Conservation (phyloP, 2,113 vertebrate genomes). For the Caranx melampygus region DNA sequence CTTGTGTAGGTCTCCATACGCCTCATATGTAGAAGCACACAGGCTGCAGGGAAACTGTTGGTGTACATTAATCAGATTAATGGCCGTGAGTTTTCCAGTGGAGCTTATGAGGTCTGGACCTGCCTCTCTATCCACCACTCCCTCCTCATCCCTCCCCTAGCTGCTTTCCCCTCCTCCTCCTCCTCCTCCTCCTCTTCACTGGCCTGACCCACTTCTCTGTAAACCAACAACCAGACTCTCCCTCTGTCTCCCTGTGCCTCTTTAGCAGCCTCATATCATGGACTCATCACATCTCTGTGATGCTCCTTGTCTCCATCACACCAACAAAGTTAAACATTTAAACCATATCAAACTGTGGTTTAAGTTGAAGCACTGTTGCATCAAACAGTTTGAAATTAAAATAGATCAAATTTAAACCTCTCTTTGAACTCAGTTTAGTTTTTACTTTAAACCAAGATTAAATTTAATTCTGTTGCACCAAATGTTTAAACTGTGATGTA, state of each 20-base stretch:
- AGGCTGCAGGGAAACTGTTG: conserved; percentile 56
- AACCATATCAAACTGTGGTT: too few relatives aligned
- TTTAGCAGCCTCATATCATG: background rate
- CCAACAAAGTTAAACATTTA: too few relatives aligned
- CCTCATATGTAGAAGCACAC: conserved; percentile 8
- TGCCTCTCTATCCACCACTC: conserved; percentile 56
- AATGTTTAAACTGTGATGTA: too few relatives aligned
- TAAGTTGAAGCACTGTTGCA: too few relatives aligned
- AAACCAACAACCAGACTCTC: conserved; percentile 57
- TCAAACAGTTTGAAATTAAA: too few relatives aligned
- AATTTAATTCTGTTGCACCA: too few relatives aligned
- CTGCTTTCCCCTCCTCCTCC: conserved; percentile 25
- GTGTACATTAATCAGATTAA: conserved; percentile 84
- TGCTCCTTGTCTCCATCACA: too few relatives aligned
- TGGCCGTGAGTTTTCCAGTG: conserved; percentile 75
- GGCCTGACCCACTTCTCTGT: conserved; percentile 75
- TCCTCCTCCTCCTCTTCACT: conserved; percentile 33
- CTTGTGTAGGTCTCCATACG: conserved; percentile 1
- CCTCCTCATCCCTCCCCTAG: conserved; percentile 40
- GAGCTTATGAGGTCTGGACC: conserved; percentile 74
- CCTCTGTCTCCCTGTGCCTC: conserved; percentile 7
- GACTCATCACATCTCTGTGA: too few relatives aligned
- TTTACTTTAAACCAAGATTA: too few relatives aligned
- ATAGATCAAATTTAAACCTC: too few relatives aligned
- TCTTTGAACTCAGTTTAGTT: too few relatives aligned